These are phyloP conservation scores for Toxotes jaculatrix DNA, from an alignment of 2,113 vertebrate genomes.

Conservation along the genomic window DNA sequence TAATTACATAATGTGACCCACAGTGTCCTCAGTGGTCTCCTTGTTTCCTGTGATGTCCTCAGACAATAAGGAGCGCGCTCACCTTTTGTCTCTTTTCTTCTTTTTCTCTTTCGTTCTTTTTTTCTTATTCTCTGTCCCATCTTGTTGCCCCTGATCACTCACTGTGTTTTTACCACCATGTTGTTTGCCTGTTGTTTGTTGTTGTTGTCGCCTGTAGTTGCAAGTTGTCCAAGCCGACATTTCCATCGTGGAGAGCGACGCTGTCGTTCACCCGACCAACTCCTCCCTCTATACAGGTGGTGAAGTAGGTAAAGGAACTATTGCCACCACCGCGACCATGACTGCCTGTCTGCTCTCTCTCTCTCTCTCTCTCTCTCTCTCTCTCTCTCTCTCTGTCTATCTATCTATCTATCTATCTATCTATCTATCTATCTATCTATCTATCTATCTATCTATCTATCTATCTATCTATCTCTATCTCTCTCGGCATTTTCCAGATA, in stretches of 20 bases:
- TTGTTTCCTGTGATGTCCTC: constrained; percentile 59
- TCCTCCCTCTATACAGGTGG: constrained; percentile 98
- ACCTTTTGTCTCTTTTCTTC: constrained; percentile 35
- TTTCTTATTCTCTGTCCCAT: constrained; percentile 11
- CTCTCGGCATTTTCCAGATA: constrained; percentile 41
- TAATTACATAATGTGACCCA: constrained; percentile 29
- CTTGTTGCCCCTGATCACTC: constrained; percentile 53
- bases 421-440: too few species aligned
- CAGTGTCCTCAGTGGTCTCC: constrained; percentile 49
- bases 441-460: too few species aligned
- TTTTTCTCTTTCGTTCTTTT: constrained; percentile 30
- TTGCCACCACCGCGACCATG: constrained; percentile 68
- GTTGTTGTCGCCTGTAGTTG: constrained; percentile 91
- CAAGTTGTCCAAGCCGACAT: constrained; percentile 99
- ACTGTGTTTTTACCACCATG: constrained; percentile 88
- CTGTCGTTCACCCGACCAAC: constrained; percentile 99
- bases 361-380: constrained; percentile 18
- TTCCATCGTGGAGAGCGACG: constrained; percentile 98
- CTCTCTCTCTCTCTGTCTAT: constrained; percentile 27
- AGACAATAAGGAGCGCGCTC: constrained; percentile 56
- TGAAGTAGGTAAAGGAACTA: constrained; percentile 99
- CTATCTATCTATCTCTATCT: too few species aligned
- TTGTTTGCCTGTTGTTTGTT: constrained; percentile 91
- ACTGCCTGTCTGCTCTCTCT: constrained; percentile 80
- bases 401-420: too few species aligned